Evolutionary conservation across 23 tunicate genomes (phyloP), one percentile per base, ranked within the genome.

Genomic region (Trididemnum nubilum): DNA sequence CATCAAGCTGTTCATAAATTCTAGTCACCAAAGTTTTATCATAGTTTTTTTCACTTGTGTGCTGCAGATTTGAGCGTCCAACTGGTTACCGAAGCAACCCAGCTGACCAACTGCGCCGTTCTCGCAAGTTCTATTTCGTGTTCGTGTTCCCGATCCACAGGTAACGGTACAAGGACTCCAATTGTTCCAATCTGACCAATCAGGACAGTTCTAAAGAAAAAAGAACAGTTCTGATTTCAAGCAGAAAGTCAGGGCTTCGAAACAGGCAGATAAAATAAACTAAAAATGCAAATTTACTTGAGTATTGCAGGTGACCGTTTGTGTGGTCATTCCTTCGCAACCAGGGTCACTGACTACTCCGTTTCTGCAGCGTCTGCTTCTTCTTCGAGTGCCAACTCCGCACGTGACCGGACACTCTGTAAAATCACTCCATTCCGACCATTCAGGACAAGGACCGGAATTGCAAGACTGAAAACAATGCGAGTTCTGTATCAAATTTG

Each of bases 91-190:
- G 22, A 37, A 34, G 54, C 97, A 92, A 12, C 98, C 94, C 35
- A 33, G 23, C 7, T 51, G 12, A 0, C 97, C 97, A 2, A 80
- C 44, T 1, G 33, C 33, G 19, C 98, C 98, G 54, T 30, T 35
- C 15, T 58, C 12, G 78, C 98, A 94, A 27, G 33, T 32, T 28
- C 98, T 71, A 28, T 40, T 3, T 64, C 98, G 65, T 15, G 72
- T 25, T 66, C 80, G 72, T 31, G 80, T 22, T 29, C 98, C 94
- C 22, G 87, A 81, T 1, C 98, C 98, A 51, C 98, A 94, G 7
- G 89, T 30, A 7, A 34, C 77, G 18, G 70, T 52, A 58, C 98
- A 94, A 23, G 52, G 54, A 59, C 63, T 66, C 78, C 66, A 75
- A 2, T 0, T 30, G 26, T 71, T 18, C 97, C 97, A 91, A 64